Conservation (phyloP, 92 coral and sea anemone species). For the Chrysogorgia sp. region DNA sequence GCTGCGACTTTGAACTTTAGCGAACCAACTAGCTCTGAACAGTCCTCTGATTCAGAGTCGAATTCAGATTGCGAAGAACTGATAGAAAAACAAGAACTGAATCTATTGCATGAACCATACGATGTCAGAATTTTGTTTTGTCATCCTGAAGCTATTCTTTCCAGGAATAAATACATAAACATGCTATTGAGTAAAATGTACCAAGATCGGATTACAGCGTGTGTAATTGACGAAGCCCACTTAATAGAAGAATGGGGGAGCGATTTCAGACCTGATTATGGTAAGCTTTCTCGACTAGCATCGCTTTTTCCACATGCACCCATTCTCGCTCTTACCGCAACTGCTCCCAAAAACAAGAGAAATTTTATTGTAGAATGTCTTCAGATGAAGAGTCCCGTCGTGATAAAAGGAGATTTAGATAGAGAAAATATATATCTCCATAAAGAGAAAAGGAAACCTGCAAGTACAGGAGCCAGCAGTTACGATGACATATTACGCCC, state of each 20-base stretch:
- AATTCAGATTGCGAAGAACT: too few relatives aligned
- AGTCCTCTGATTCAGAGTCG: too few relatives aligned
- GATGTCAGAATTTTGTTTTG: too few relatives aligned
- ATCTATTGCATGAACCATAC: too few relatives aligned
- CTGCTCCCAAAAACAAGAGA: slow-evolving; percentile 50
- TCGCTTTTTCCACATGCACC: slow-evolving; percentile 47
- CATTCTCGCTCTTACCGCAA: slow-evolving; percentile 55
- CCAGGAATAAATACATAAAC: too few relatives aligned
- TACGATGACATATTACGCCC: slow-evolving; percentile 19
- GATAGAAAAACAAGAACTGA: too few relatives aligned
- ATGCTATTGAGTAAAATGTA: too few relatives aligned
- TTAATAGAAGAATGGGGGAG: slow-evolving; percentile 11
- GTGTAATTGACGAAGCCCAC: too few relatives aligned
- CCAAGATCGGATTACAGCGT: too few relatives aligned
- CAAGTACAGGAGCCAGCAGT: slow-evolving; percentile 39
- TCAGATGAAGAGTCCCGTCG: slow-evolving; percentile 34
- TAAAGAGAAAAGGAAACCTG: slow-evolving; percentile 50
- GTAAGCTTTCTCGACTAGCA: slow-evolving; percentile 49
- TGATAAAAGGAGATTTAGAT: slow-evolving; percentile 46
- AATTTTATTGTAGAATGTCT: slow-evolving; percentile 28
- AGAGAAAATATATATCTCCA: slow-evolving; percentile 47
- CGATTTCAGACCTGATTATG: slow-evolving; percentile 53
- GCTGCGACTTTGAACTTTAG: neutral
- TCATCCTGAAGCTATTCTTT: too few relatives aligned
- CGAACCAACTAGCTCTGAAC: too few relatives aligned